Evolutionary conservation across 2,797 vertebrate genomes (phyloP), one percentile per base, ranked within the genome.

Genomic region (Salmo trutta): DNA sequence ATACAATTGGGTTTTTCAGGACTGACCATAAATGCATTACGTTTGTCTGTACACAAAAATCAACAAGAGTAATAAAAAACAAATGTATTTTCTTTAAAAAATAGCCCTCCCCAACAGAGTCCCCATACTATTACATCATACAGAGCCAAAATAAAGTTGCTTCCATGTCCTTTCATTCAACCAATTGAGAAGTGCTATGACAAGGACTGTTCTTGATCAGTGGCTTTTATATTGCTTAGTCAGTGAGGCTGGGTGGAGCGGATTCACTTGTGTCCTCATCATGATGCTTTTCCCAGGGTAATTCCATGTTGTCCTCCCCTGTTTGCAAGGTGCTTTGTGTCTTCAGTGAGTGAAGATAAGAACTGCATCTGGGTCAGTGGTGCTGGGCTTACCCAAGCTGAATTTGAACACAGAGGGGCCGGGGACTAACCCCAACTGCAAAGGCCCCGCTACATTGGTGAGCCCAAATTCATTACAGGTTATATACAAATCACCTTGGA

Each of bases 41-140:
- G 66, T 65, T 17, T 41, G 33, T 29, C 14, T 75, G 51, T 59
- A 53, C 53, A 65, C 67, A 73, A 62, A 29, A 53, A 77, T 73
- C 27, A 54, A n/a, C 0, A 77, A 75, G 59, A 24, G 66, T 94
- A 89, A 93, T 94, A 95, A 93, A 95, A 95, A 95, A 95, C 93
- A 92, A 93, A 84, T 94, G 94, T 93, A 93, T 94, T 95, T 94
- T 93, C 87, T 92, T 95, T 94, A 93, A 95, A 95, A 95, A 95
- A 95, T 94, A 95, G 92, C 93, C 91, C 87, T 84, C 89, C 93
- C 91, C 90, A 90, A 93, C 92, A 94, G 87, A 93, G 90, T 90
- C 92, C 88, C 90, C 92, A 92, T 91, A 93, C 91, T 92, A 91
- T 93, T 91, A 92, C 92, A 93, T 92, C 92, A 91, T 85, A 94